Evolutionary conservation across 2,888 invertebrate species (phyloP).

Genomic region (Eilema depressum): DNA sequence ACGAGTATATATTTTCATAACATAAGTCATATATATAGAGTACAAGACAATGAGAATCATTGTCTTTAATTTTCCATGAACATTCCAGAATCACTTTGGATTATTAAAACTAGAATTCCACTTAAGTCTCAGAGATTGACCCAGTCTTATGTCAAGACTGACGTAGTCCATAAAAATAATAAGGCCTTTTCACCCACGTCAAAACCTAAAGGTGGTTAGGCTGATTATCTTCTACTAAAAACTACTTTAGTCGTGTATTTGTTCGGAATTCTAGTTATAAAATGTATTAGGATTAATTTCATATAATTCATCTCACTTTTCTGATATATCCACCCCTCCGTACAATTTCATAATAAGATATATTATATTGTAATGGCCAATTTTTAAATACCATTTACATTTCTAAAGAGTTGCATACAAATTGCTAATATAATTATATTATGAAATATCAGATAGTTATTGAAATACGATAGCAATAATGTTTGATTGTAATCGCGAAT

Average conservation of each 20-base stretch:
- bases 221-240: background rate
- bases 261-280: too few species aligned
- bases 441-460: slow-evolving; percentile 32
- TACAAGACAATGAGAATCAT: background rate
- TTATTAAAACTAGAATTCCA: slow-evolving; percentile 1
- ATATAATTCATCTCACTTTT: background rate
- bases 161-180: background rate
- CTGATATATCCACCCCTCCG: background rate
- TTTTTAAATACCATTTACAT: slow-evolving; percentile 31
- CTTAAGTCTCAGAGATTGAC: background rate
- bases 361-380: too few species aligned
- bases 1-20: background rate
- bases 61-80: background rate
- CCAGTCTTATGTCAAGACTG: background rate
- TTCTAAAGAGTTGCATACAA: slow-evolving; percentile 36
- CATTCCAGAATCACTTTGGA: slow-evolving; percentile 1
- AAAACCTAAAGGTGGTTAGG: background rate
- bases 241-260: too few species aligned
- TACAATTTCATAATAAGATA: background rate
- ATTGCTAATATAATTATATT: slow-evolving; percentile 23
- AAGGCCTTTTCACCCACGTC: background rate
- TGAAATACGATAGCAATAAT: slow-evolving; percentile 36
- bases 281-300: too few species aligned
- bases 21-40: background rate
- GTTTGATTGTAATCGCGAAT: slow-evolving; percentile 26